Percentiles rank a stretch among this genome's conserved stretches.
These are phyloP conservation scores for Puffinus mauretanicus DNA, from an alignment of 2,113 vertebrate species.

Conservation along the genomic window DNA sequence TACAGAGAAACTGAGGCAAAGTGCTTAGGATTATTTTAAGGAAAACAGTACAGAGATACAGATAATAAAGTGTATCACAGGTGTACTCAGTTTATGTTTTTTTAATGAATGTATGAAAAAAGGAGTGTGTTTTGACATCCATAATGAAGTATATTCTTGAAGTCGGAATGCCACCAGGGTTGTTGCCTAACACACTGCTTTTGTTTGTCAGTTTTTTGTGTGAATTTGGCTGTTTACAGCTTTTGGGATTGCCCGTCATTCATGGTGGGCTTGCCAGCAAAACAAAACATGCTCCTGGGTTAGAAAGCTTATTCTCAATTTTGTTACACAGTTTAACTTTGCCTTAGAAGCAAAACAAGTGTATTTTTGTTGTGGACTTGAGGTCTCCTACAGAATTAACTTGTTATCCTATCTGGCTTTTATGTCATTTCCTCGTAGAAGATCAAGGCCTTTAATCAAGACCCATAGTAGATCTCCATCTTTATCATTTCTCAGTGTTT, in stretches of 20 bases:
- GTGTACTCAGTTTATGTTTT: background rate
- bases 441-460: background rate
- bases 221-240: background rate
- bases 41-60: background rate
- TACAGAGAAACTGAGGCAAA: background rate
- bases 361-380: background rate
- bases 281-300: background rate
- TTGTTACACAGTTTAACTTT: background rate
- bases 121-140: background rate
- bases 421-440: background rate
- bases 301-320: background rate
- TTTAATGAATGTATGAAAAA: background rate
- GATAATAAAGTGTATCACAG: background rate
- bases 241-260: background rate
- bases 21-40: background rate
- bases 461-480: background rate
- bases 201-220: background rate
- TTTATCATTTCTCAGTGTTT: background rate
- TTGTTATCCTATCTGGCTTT: background rate
- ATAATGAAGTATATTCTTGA: background rate
- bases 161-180: background rate
- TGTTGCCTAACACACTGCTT: background rate
- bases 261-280: background rate
- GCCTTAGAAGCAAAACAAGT: background rate
- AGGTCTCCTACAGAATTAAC: background rate